Conservation (phyloP, 1,140 invertebrate species). For the Formica selysi region DNA sequence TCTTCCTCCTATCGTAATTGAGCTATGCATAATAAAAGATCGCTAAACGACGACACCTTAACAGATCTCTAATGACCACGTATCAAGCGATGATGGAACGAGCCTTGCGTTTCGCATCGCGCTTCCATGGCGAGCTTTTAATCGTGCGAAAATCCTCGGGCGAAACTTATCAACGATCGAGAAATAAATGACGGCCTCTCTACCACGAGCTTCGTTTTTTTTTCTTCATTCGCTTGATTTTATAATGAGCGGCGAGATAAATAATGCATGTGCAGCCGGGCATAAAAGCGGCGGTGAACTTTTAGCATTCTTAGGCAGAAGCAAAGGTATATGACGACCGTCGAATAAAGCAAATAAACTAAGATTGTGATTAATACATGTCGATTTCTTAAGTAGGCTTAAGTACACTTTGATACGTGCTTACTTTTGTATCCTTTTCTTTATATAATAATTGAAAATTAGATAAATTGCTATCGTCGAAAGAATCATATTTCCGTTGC, state of each 20-base stretch:
- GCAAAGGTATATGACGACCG: conserved; percentile 6
- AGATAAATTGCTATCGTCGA: background rate
- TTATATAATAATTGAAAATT: conserved; percentile 24
- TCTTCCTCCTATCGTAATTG: conserved; percentile 57
- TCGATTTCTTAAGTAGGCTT: conserved; percentile 51
- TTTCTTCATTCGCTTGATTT: conserved; percentile 27
- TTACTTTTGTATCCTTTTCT: conserved; percentile 8
- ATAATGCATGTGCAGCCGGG: conserved; percentile 42
- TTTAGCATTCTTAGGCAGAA: conserved; percentile 50
- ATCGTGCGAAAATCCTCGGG: conserved; percentile 45
- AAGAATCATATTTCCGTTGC: background rate
- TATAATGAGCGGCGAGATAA: conserved; percentile 58
- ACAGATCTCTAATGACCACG: conserved; percentile 58
- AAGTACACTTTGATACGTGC: conserved; percentile 26
- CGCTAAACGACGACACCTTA: conserved; percentile 60
- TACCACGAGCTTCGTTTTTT: conserved; percentile 15
- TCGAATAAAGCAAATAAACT: conserved; percentile 39
- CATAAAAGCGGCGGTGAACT: conserved; percentile 44
- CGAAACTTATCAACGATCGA: conserved; percentile 57
- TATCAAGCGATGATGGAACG: conserved; percentile 57
- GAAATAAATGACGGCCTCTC: conserved; percentile 51
- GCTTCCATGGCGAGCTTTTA: conserved; percentile 9
- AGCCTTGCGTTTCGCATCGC: conserved; percentile 4
- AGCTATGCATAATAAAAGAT: conserved; percentile 62
- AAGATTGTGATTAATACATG: conserved; percentile 48